Conservation (phyloP, 2,888 invertebrate genomes). For the Plagodis pulveraria region DNA sequence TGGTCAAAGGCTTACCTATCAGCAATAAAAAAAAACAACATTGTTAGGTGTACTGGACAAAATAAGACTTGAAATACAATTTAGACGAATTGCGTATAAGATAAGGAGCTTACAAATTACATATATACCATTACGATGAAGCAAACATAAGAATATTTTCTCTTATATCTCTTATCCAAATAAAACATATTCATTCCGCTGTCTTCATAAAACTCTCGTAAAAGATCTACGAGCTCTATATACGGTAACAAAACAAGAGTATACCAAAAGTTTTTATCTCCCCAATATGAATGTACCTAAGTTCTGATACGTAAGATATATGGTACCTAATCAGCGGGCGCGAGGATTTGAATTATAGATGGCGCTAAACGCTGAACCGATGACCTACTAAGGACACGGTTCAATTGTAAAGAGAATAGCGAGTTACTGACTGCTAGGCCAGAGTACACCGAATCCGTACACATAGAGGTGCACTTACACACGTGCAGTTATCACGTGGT, state of each 20-base stretch:
- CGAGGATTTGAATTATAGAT: conserved; percentile 54
- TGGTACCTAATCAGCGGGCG: conserved; percentile 30
- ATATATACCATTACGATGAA: neutral
- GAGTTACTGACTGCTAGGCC: too few relatives aligned
- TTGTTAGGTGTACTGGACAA: too few relatives aligned
- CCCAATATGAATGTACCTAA: conserved; percentile 9
- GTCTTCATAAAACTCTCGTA: conserved; percentile 12
- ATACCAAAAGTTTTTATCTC: conserved; percentile 19
- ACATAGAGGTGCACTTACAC: too few relatives aligned
- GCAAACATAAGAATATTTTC: neutral
- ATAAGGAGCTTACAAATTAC: too few relatives aligned
- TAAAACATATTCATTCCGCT: conserved; percentile 5
- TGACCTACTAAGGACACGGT: conserved; percentile 43
- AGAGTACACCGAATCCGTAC: too few relatives aligned
- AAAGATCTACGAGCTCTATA: conserved; percentile 13
- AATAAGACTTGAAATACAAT: too few relatives aligned
- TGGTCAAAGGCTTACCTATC: too few relatives aligned
- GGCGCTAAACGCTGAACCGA: conserved; percentile 58
- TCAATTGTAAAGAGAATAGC: conserved; percentile 2
- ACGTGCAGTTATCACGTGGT: too few relatives aligned
- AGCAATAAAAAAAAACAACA: too few relatives aligned
- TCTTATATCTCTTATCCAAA: conserved; percentile 1
- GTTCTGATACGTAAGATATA: conserved; percentile 19
- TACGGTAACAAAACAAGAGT: conserved; percentile 16
- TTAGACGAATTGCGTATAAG: too few relatives aligned